Base-by-base conservation (phyloP, 2,797 vertebrate species). In the Darevskia mixta region DNA sequence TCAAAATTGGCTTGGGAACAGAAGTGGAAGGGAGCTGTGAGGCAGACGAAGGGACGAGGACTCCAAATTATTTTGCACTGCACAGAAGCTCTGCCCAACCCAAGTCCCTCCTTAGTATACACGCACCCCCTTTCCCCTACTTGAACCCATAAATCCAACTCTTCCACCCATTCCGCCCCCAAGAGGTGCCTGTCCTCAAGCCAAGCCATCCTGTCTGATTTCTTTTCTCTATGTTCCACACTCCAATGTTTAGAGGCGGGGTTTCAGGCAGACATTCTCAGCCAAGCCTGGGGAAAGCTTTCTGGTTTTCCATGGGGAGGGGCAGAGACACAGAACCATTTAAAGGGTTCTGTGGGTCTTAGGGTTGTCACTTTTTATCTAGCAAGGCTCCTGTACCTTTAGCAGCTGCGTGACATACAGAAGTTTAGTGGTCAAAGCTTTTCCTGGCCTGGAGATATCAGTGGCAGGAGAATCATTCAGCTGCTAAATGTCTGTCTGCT, bases 91-190 rank as follows among this genome's bases (percentile, higher is more conserved):
- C 43, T 78, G 18, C 35, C 27, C 20, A 23, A 18, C 35, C 43
- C 7, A 66, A 5, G 1, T 61, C 0, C 2, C n/a, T 0, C 0
- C 1, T 0, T 55, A 0, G 17, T 0, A 75, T 0, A 17, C 32
- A 8, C 25, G 0, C n/a, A 38, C 11, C 6, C 25, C 25, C 11
- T 20, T 38, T 27, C 25, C 7, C n/a, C 55, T 2, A 0, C 1
- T 45, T 49, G 20, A 29, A 27, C 73, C 41, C 4, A 23, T 5
- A 64, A 76, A 29, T 67, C 45, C 20, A n/a, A 27, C 73, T 18
- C 35, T 71, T 15, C 49, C 20, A 29, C 67, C 13, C 25, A 64
- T 66, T 35, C 49, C 13, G 1, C 49, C 49, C 49, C 49, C 3
- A 45, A 58, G 79, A 71, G n/a, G 6, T 55, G 20, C 18, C n/a